These are phyloP conservation scores for Phymatocera aterrima DNA, from an alignment of 2,888 invertebrate genomes.

Conservation along the genomic window DNA sequence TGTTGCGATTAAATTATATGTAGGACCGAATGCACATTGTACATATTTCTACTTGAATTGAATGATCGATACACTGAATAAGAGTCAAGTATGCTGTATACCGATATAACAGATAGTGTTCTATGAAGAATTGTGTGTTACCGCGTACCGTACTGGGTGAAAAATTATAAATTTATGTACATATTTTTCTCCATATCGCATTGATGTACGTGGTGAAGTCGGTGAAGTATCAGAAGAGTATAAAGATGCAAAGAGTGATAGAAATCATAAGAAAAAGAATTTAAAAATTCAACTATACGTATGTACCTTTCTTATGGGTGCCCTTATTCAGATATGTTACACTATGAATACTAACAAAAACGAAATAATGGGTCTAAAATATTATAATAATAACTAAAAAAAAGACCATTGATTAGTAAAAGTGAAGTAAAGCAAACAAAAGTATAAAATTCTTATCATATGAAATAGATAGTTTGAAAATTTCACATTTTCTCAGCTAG, in stretches of 20 bases:
- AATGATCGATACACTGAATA: conserved; percentile 55
- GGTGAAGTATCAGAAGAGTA: conserved; percentile 22
- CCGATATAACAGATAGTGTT: conserved; percentile 48
- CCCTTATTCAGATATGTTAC: conserved; percentile 4
- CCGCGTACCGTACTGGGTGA: background rate
- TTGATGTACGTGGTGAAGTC: conserved; percentile 1
- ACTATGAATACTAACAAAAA: conserved; percentile 19
- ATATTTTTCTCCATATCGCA: conserved; percentile 4
- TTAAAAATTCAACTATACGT: background rate
- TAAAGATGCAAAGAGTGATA: conserved; percentile 42
- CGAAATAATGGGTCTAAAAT: conserved; percentile 27
- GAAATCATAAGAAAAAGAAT: conserved; percentile 1
- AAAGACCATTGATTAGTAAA: conserved; percentile 35
- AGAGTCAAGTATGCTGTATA: conserved; percentile 49
- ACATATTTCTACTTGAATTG: conserved; percentile 41
- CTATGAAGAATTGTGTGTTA: conserved; percentile 37
- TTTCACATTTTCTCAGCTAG: conserved; percentile 9
- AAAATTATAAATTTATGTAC: background rate
- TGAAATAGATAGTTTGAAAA: conserved; percentile 14
- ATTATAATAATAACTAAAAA: background rate
- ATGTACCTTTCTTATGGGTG: conserved; percentile 30
- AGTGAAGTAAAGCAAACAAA: too few species aligned
- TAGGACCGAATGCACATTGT: conserved; percentile 41
- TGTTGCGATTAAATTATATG: background rate
- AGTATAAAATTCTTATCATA: background rate